Base-by-base conservation (phyloP, 2,797 vertebrate species). In the Pseudotriccus pelzelni region DNA sequence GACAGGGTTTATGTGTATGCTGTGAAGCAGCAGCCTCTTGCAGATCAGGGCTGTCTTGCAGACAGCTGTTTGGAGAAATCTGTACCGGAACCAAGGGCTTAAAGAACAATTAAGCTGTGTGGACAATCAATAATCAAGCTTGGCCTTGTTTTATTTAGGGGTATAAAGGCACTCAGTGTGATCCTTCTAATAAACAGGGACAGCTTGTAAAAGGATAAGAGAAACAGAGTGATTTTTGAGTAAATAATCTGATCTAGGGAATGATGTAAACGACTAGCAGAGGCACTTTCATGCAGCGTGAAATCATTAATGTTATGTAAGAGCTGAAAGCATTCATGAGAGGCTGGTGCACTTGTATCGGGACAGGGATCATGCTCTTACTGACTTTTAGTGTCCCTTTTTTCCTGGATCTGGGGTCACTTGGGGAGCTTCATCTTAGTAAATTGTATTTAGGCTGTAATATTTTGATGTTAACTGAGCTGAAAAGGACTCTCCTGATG, bases 141-240 rank as follows among this genome's bases (percentile, higher is more conserved):
- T 93, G 82, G 37, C 70, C 76, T 93, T 86, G 25, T 93, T 94
- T 91, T 94, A 79, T 94, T 91, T 91, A 56, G 55, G 60, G 47
- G 22, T 76, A 94, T 73, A 88, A 69, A 94, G 93, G 87, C 59
- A 94, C 62, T 94, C 85, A 67, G 4, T 28, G 20, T 63, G 76
- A 93, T 94, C 85, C 77, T 91, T 81, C 80, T 94, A 93, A 95
- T 49, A 64, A 90, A 53, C 55, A 72, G 24, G 27, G 90, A 91
- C 91, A 94, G 96, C 95, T 95, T 96, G 88, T 93, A 91, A 96
- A 96, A 93, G 87, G 91, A 90, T 97, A 91, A 96, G 47, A 79
- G 83, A 93, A 95, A 79, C 62, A 59, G 43, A 95, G 74, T 39
- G 81, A 94, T 87, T 96, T 97, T 59, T 86, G 87, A 94, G 80